Evolutionary conservation across 2,113 vertebrate species (phyloP).

Genomic region (Dascyllus trimaculatus): DNA sequence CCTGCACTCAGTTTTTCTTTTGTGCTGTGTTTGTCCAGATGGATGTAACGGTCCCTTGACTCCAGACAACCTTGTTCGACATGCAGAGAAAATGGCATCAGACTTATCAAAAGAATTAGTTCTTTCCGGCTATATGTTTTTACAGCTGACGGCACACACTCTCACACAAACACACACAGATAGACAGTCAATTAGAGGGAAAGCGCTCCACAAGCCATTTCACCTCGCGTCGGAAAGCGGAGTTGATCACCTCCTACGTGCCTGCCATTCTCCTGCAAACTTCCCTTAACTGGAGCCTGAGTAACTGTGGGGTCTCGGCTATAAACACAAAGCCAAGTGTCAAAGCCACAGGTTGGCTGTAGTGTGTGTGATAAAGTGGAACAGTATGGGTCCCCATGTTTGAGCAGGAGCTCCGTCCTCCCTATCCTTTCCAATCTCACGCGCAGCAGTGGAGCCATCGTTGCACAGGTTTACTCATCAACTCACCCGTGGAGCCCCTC

Average conservation of each 20-base stretch:
- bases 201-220: conserved; percentile 50
- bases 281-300: conserved; percentile 53
- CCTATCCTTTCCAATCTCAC: conserved; percentile 72
- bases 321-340: conserved; percentile 59
- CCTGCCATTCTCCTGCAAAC: conserved; percentile 49
- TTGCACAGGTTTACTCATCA: conserved; percentile 75
- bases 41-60: conserved; percentile 3
- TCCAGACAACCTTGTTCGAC: background rate
- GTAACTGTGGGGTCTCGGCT: conserved; percentile 43
- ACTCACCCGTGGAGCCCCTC: conserved; percentile 71
- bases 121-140: background rate
- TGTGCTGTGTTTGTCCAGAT: background rate
- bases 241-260: conserved; percentile 65
- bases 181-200: conserved; percentile 49
- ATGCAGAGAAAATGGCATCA: conserved; percentile 24
- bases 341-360: conserved; percentile 48
- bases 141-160: conserved; percentile 1
- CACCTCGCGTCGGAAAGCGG: conserved; percentile 35
- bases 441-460: conserved; percentile 71
- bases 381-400: conserved; percentile 59
- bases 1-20: background rate
- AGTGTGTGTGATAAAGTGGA: conserved; percentile 59
- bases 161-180: background rate
- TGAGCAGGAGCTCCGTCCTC: conserved; percentile 65
- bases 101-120: background rate